Evolutionary conservation across 23 tunicate genomes (phyloP), one percentile per base, ranked within the genome.

Genomic region (Halocynthia aurantium): DNA sequence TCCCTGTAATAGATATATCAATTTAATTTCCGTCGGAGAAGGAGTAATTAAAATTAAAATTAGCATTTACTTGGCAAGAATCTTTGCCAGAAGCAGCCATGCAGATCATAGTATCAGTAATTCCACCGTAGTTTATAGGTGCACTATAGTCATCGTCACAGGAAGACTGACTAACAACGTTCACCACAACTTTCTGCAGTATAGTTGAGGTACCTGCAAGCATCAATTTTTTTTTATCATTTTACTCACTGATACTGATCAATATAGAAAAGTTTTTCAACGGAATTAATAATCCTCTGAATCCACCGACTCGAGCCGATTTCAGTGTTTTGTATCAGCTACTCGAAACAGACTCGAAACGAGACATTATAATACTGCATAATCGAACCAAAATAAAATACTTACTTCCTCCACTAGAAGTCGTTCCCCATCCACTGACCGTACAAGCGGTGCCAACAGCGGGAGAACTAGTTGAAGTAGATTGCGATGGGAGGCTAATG

Each of bases 381-480:
- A 67, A 67, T 11, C 19, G 1, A n/a, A 15, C 22, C 5, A 19
- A 11, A 11, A 73, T 31, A 73, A 0, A 51, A 54, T 22, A 85
- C 87, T 81, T 69, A 84, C 89, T 7, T 80, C 89, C 89, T 13
- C 66, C 80, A 62, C 74, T 64, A 6, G 68, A 52, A 61, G 90
- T 91, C 68, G 81, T 91, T 62, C 97, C 97, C 97, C 97, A 91
- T 76, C 97, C 97, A 55, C 75, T 80, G n/a, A 91, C 90, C 20
- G 73, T 77, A 84, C 97, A 91, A 55, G 67, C 52, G 52, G 77
- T 22, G 51, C 84, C 84, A 13, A 81, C 86, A 8, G 91, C 81
- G 64, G 90, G 90, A 10, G 72, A 77, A 49, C 67, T 80, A 60
- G 55, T 49, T 7, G 86, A 53, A 11, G n/a, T 65, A 15, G 15